These are phyloP conservation scores for Alces alces DNA, from an alignment of 2,113 vertebrate genomes.

Conservation along the genomic window DNA sequence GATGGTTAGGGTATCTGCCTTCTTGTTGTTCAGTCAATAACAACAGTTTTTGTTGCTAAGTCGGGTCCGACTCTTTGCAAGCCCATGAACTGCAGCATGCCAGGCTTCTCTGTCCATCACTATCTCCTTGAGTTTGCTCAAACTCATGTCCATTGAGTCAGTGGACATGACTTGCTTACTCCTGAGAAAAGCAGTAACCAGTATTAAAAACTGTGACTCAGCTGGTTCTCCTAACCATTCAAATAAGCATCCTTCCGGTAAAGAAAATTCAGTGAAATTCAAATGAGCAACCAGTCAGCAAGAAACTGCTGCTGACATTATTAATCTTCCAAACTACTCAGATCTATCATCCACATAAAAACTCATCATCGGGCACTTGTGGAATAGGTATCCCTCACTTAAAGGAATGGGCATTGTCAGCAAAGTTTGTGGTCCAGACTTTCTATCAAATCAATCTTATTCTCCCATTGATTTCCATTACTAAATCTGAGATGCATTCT, in stretches of 20 bases:
- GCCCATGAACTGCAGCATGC: background rate
- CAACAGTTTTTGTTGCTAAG: background rate
- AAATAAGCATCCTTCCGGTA: constrained; percentile 19
- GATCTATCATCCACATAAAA: constrained; percentile 65
- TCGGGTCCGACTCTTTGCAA: background rate
- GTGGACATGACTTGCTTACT: background rate
- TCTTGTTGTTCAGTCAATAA: background rate
- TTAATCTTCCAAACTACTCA: constrained; percentile 59
- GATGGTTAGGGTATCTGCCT: background rate
- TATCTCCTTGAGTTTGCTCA: background rate
- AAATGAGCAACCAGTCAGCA: constrained; percentile 62
- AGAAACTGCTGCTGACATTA: constrained; percentile 56
- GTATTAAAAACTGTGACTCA: background rate
- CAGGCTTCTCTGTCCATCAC: background rate
- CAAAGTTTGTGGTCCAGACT: constrained; percentile 61
- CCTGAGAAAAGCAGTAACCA: background rate
- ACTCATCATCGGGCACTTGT: constrained; percentile 62
- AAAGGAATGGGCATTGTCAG: constrained; percentile 62
- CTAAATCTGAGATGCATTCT: constrained; percentile 46
- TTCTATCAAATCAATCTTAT: constrained; percentile 65
- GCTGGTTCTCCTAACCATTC: constrained; percentile 5
- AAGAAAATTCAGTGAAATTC: constrained; percentile 55
- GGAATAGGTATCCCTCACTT: constrained; percentile 56
- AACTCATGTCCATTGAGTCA: background rate
- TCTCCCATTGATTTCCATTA: constrained; percentile 65